Conservation (phyloP, 2,113 vertebrate genomes). For the Ageneiosus marmoratus region DNA sequence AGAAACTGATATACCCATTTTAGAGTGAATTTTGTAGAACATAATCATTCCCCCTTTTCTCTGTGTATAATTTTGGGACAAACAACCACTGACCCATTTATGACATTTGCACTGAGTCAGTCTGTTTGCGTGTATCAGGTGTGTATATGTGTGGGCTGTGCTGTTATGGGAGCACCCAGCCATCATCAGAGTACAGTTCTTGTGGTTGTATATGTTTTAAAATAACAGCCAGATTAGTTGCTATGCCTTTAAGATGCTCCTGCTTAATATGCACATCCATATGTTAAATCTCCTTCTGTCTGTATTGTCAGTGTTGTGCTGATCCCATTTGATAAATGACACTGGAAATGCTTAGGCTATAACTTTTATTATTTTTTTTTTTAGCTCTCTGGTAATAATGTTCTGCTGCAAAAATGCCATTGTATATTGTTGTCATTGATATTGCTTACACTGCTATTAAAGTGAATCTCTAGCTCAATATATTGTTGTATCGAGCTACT, state of each 20-base stretch:
- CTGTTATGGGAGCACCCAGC: slow-evolving; percentile 23
- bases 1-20: neutral
- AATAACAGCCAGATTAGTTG: slow-evolving; percentile 12
- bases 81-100: slow-evolving; percentile 45
- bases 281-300: neutral
- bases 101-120: slow-evolving; percentile 39
- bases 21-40: neutral
- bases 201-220: slow-evolving; percentile 25
- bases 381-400: neutral
- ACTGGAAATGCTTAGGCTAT: neutral
- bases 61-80: slow-evolving; percentile 24
- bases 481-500: neutral
- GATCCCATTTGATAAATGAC: slow-evolving; percentile 10
- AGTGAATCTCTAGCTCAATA: neutral
- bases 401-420: neutral
- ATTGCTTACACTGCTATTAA: neutral
- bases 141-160: slow-evolving; percentile 15
- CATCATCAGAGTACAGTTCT: slow-evolving; percentile 13
- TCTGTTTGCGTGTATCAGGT: slow-evolving; percentile 36
- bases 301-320: neutral
- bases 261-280: slow-evolving; percentile 9
- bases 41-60: slow-evolving; percentile 26
- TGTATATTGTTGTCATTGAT: neutral
- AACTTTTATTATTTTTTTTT: neutral
- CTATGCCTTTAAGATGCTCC: neutral